Percentiles rank a stretch among this genome's conserved stretches.
phyloP scores from a whole-genome alignment of 2,888 invertebrate genomes.

The Luperina testacea region DNA sequence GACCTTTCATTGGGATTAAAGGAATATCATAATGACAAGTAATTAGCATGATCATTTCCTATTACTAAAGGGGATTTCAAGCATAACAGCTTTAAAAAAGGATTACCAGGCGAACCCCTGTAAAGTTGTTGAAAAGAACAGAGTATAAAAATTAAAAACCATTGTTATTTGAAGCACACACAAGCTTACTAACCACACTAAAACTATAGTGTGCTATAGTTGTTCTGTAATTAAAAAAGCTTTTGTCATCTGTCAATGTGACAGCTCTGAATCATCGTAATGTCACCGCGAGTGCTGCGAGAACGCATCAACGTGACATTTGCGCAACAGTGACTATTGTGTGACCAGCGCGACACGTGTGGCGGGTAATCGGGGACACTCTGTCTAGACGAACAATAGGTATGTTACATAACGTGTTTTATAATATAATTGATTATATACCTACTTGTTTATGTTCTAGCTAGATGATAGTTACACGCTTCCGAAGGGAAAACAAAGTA shows the following conservation, averaged over 20 bases:
- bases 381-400: constrained; percentile 68
- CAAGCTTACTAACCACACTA: not conserved
- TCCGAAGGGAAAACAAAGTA: constrained; percentile 29
- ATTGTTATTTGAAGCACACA: not conserved
- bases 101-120: not conserved
- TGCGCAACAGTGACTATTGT: constrained; percentile 62
- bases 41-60: constrained; percentile 8
- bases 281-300: constrained; percentile 40
- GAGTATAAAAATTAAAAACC: not conserved
- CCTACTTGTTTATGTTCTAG: constrained; percentile 51
- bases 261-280: constrained; percentile 46
- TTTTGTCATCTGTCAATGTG: constrained; percentile 56
- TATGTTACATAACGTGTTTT: constrained; percentile 66
- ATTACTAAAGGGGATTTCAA: not conserved
- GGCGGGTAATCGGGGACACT: constrained; percentile 57
- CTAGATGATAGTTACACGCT: constrained; percentile 29
- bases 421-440: constrained; percentile 62
- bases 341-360: constrained; percentile 54
- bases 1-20: not conserved
- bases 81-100: not conserved
- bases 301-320: constrained; percentile 40
- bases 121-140: not conserved
- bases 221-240: not conserved
- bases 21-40: not conserved
- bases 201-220: not conserved